Percentiles rank a stretch among this genome's conserved stretches.
Evolutionary conservation across 1,140 invertebrate species (phyloP).

Genomic region (Ylistrum balloti): DNA sequence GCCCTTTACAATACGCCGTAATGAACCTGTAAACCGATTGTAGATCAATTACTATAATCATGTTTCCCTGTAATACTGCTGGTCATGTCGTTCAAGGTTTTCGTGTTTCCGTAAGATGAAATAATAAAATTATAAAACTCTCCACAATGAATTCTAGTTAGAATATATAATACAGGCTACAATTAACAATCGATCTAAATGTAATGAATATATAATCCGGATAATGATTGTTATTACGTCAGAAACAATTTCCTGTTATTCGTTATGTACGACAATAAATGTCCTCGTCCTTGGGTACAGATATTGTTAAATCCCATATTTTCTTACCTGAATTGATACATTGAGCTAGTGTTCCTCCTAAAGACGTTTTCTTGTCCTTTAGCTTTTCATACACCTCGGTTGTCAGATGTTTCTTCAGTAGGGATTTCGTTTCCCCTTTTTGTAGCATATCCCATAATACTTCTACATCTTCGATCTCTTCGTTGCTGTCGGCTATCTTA

Average conservation of each 20-base stretch:
- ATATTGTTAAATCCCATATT: neutral
- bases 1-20: neutral
- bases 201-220: neutral
- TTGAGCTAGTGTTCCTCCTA: conserved; percentile 71
- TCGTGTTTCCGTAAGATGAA: neutral
- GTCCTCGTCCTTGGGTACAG: too few relatives aligned
- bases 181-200: too few relatives aligned
- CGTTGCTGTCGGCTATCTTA: neutral
- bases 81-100: neutral
- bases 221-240: neutral
- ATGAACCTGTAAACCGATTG: neutral
- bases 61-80: neutral
- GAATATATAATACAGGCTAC: neutral
- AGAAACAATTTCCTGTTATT: neutral
- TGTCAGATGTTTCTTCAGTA: conserved; percentile 70
- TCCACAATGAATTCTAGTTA: neutral
- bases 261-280: too few relatives aligned
- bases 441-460: conserved; percentile 60
- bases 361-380: conserved; percentile 70
- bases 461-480: conserved; percentile 31
- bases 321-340: conserved; percentile 74
- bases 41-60: neutral
- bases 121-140: neutral
- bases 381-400: conserved; percentile 62
- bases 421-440: conserved; percentile 64